Evolutionary conservation across 2,797 vertebrate genomes (phyloP), one percentile per base, ranked within the genome.

Genomic region (Antennarius maculatus): DNA sequence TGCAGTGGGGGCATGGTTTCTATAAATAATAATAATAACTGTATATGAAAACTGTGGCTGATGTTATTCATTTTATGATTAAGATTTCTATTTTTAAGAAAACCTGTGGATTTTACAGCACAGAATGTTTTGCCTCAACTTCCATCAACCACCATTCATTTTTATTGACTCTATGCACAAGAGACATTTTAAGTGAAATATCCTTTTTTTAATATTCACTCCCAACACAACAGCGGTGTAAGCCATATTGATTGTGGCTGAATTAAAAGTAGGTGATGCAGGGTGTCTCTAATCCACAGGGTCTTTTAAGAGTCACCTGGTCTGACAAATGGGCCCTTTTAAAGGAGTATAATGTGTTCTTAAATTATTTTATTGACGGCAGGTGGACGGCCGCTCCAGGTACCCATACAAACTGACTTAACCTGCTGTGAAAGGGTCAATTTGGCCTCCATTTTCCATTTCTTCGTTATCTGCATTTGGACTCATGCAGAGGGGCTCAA

Each of bases 261-360:
- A 95, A 94, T 94, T 95, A 92, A 97, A 96, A 93, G 95, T 93
- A 94, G 95, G 93, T 94, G 91, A 95, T 91, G 91, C 77, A 81
- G 89, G 94, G 92, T 83, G 90, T 93, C 88, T 91, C 92, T 93
- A 94, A 94, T 94, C 96, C 93, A 85, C 92, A 90, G 94, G 93
- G 92, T 97, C 95, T 96, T 96, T 97, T 96, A 96, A 95, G 96
- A 96, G 95, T 98, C 96, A 98, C 96, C 96, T 97, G 97, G 96
- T 95, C 95, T 92, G 94, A 93, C 94, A 95, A 98, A 98, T 97
- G 95, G 95, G 95, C 92, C 93, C 93, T 93, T 95, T 96, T 95
- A 96, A 95, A 97, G 93, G 94, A 96, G 89, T 96, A 96, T 97
- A 95, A 98, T 97, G 95, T 96, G 96, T 97, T 98, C 96, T 97